A percentile compares a stretch with the other conserved stretches of the same genome.
phyloP scores from a whole-genome alignment of 2,113 vertebrate genomes.

The Thamnaconus septentrionalis region DNA sequence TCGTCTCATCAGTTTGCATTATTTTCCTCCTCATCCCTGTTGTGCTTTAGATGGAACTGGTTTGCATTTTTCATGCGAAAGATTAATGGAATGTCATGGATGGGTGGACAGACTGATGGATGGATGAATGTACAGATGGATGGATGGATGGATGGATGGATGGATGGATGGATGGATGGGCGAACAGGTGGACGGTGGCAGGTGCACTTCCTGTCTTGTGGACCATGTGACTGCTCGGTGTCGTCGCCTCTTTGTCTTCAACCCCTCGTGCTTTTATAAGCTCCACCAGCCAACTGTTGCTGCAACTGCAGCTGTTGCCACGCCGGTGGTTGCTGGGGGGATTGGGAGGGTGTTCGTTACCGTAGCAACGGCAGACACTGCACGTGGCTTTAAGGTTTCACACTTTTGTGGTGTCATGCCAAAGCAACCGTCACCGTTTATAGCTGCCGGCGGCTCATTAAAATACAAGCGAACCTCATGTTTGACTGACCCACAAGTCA shows the following conservation, averaged over 20 bases:
- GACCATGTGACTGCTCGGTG: constrained; percentile 20
- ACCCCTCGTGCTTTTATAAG: constrained; percentile 20
- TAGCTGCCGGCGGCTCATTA: constrained; percentile 1
- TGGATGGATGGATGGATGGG: constrained; percentile 17
- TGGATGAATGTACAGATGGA: background rate
- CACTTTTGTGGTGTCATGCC: constrained; percentile 11
- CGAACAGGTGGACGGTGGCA: constrained; percentile 12
- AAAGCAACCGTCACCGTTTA: background rate
- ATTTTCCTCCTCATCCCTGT: too few species aligned
- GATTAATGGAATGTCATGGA: too few species aligned
- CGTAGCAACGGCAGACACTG: constrained; percentile 30
- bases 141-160: constrained; percentile 4
- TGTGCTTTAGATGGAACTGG: too few species aligned
- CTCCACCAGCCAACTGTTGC: constrained; percentile 51
- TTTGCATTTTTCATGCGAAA: too few species aligned
- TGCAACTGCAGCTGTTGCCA: constrained; percentile 56
- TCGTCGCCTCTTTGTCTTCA: constrained; percentile 31
- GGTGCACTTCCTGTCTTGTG: constrained; percentile 17
- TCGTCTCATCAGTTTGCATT: too few species aligned
- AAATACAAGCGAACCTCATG: constrained; percentile 6
- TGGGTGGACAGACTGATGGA: constrained; percentile 5
- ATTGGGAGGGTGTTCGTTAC: constrained; percentile 19
- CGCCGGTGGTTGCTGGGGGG: constrained; percentile 48
- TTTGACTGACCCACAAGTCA: background rate
- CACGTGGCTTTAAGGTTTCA: constrained; percentile 1